A percentile compares a stretch with the other conserved stretches of the same genome.
Conservation (phyloP, 2,113 vertebrate genomes). For the Nicator chloris region DNA sequence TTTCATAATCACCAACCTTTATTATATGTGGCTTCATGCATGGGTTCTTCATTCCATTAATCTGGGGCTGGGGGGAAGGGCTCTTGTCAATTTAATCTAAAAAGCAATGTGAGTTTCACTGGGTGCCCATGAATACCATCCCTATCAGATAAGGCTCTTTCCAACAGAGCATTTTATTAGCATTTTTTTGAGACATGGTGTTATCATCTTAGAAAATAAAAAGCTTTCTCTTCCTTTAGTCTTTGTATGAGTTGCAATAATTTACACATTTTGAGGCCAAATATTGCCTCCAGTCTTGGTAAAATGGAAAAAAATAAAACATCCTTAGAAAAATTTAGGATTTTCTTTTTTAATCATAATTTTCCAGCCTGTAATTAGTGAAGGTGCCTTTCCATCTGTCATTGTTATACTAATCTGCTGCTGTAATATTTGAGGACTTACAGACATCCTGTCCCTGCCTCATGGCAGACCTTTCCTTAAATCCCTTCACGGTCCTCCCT, state of each 20-base stretch:
- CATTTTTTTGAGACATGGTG: background rate
- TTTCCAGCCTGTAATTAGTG: background rate
- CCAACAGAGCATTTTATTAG: conserved; percentile 28
- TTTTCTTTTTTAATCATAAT: background rate
- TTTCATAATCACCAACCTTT: background rate
- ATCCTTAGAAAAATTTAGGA: background rate
- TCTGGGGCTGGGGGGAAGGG: background rate
- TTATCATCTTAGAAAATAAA: background rate
- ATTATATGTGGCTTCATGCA: background rate
- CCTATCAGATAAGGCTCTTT: conserved; percentile 2
- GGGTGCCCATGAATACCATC: background rate
- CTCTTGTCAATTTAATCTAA: conserved; percentile 21
- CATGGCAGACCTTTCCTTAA: background rate
- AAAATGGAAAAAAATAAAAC: background rate
- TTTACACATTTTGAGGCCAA: background rate
- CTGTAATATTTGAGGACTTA: background rate
- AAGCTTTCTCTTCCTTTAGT: background rate
- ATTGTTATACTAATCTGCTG: background rate
- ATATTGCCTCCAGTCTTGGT: background rate
- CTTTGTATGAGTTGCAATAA: background rate
- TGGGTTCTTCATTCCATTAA: conserved; percentile 30
- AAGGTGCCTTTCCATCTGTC: background rate
- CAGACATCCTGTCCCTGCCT: background rate
- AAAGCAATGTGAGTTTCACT: background rate
- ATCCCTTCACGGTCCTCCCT: background rate